These are phyloP conservation scores for Azemiops feae DNA, from an alignment of 2,113 vertebrate genomes.

Conservation along the genomic window DNA sequence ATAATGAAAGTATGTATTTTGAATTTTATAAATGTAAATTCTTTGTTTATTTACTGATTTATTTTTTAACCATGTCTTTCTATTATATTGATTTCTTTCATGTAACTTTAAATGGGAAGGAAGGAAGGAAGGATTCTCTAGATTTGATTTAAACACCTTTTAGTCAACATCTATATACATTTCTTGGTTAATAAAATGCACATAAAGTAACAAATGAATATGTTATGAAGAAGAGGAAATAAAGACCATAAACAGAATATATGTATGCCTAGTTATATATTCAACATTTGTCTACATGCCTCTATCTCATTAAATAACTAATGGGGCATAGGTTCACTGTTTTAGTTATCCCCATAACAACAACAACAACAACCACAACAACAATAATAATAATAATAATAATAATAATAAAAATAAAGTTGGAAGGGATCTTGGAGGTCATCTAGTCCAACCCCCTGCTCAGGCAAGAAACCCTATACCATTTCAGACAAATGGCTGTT, in stretches of 20 bases:
- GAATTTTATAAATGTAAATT: neutral
- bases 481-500: too few species aligned
- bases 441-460: too few species aligned
- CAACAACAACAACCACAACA: too few species aligned
- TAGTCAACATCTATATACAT: neutral
- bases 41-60: neutral
- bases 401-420: too few species aligned
- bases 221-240: neutral
- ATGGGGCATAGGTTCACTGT: neutral
- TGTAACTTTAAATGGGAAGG: neutral
- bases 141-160: neutral
- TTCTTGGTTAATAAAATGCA: neutral
- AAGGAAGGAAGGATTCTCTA: neutral
- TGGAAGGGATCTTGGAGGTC: too few species aligned
- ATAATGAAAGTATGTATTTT: neutral
- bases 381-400: too few species aligned
- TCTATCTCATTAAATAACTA: neutral
- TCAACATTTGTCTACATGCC: neutral
- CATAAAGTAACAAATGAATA: neutral
- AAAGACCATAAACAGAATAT: neutral
- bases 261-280: neutral
- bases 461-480: too few species aligned
- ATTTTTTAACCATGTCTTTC: neutral
- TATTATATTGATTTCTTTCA: neutral
- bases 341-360: neutral